Evolutionary conservation across 2,888 invertebrate genomes (phyloP).

Genomic region (Ormyrus rosae): DNA sequence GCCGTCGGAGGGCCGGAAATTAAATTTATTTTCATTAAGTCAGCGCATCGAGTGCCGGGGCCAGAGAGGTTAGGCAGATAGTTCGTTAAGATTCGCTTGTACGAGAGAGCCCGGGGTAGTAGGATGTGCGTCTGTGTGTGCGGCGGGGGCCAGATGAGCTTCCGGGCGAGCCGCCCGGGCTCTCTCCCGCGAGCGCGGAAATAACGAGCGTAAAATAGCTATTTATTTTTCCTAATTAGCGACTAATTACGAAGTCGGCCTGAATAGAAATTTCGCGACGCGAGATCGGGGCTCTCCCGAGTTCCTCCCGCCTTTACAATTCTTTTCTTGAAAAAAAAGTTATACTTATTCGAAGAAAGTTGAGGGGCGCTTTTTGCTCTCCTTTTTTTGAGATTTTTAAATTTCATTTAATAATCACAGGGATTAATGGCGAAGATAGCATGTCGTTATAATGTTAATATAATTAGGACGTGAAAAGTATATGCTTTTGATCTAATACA

Average conservation of each 20-base stretch:
- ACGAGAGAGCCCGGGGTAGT: too few relatives aligned
- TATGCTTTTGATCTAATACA: background rate
- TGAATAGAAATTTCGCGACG: background rate
- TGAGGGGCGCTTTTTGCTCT: too few relatives aligned
- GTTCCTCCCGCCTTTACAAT: too few relatives aligned
- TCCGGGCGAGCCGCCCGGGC: background rate
- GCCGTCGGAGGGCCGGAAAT: conserved; percentile 34
- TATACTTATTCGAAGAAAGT: too few relatives aligned
- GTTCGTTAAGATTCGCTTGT: conserved; percentile 33
- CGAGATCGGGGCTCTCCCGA: too few relatives aligned
- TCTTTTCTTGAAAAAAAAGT: too few relatives aligned
- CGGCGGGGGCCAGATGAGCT: background rate
- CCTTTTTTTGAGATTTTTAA: too few relatives aligned
- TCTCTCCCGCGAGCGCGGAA: background rate
- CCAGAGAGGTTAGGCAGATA: background rate
- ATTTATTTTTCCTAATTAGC: conserved; percentile 47
- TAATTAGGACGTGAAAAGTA: background rate
- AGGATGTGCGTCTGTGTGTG: background rate
- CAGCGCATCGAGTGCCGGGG: background rate
- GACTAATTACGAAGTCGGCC: conserved; percentile 29
- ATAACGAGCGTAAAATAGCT: conserved; percentile 35
- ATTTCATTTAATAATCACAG: too few relatives aligned
- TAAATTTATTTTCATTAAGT: conserved; percentile 52
- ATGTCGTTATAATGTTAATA: too few relatives aligned
- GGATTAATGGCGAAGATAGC: too few relatives aligned